Evolutionary conservation across 2,888 invertebrate species (phyloP).

Genomic region (Phyto melanocephala): DNA sequence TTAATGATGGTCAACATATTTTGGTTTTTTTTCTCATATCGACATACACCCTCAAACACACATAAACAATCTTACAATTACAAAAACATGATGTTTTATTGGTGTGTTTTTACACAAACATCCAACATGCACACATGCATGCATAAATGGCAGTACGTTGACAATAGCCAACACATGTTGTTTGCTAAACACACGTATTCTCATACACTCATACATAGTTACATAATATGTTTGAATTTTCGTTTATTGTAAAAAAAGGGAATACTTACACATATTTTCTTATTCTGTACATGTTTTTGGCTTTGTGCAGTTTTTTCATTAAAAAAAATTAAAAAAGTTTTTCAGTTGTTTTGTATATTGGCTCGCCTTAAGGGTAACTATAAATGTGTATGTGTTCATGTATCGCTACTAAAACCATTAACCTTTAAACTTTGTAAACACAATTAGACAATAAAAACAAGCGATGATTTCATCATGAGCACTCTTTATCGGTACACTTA

Average conservation of each 20-base stretch:
- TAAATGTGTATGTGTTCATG: background rate
- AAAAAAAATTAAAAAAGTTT: too few relatives aligned
- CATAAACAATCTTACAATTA: background rate
- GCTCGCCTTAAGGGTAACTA: background rate
- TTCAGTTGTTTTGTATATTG: too few relatives aligned
- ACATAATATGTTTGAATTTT: background rate
- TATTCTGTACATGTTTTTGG: background rate
- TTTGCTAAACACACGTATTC: background rate
- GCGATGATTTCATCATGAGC: too few relatives aligned
- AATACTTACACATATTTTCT: background rate
- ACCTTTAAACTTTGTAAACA: too few relatives aligned
- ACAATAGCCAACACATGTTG: conserved; percentile 8
- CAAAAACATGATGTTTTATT: background rate
- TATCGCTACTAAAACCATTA: background rate
- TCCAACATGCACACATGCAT: background rate
- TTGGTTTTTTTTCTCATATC: conserved; percentile 15
- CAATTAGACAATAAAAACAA: too few relatives aligned
- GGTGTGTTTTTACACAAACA: conserved; percentile 2
- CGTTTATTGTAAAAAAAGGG: background rate
- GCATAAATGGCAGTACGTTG: conserved; percentile 7
- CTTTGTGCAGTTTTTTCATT: background rate
- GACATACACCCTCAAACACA: conserved; percentile 14
- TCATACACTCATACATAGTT: background rate
- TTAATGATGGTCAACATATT: conserved; percentile 48
- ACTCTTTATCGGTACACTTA: too few relatives aligned